Conservation (phyloP, 2,888 invertebrate species). For the Leptopterna dolabrata region DNA sequence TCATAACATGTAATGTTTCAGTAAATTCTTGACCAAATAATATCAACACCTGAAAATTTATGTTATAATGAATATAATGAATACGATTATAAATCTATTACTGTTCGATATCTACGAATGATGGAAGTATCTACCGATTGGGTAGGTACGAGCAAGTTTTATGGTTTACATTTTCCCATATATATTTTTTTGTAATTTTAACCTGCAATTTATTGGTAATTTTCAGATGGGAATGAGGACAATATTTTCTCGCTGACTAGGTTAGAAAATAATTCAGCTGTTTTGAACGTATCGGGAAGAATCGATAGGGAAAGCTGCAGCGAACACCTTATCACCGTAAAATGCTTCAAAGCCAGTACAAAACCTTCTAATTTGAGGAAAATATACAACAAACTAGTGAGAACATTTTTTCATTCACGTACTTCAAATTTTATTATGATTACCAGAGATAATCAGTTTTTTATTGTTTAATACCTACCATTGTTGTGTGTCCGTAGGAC, state of each 20-base stretch:
- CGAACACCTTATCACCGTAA: slow-evolving; percentile 74
- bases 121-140: too few species aligned
- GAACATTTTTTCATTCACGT: too few species aligned
- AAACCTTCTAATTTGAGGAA: slow-evolving; percentile 67
- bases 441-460: neutral
- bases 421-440: slow-evolving; percentile 43
- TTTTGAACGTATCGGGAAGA: slow-evolving; percentile 73
- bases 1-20: slow-evolving; percentile 72
- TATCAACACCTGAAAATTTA: neutral
- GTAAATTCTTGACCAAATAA: neutral
- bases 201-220: neutral
- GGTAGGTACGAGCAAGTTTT: too few species aligned
- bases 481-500: slow-evolving; percentile 71
- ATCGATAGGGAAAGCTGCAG: slow-evolving; percentile 76
- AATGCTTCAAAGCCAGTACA: slow-evolving; percentile 73
- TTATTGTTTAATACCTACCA: too few species aligned
- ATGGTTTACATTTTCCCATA: too few species aligned
- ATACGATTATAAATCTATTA: too few species aligned
- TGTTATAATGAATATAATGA: too few species aligned
- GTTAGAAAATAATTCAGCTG: slow-evolving; percentile 74
- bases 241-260: slow-evolving; percentile 74
- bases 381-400: slow-evolving; percentile 73
- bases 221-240: slow-evolving; percentile 77
- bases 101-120: too few species aligned
- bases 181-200: too few species aligned